A percentile compares a stretch with the other conserved stretches of the same genome.
phyloP scores from a whole-genome alignment of 1,140 invertebrate genomes.

The Phortica variegata region DNA sequence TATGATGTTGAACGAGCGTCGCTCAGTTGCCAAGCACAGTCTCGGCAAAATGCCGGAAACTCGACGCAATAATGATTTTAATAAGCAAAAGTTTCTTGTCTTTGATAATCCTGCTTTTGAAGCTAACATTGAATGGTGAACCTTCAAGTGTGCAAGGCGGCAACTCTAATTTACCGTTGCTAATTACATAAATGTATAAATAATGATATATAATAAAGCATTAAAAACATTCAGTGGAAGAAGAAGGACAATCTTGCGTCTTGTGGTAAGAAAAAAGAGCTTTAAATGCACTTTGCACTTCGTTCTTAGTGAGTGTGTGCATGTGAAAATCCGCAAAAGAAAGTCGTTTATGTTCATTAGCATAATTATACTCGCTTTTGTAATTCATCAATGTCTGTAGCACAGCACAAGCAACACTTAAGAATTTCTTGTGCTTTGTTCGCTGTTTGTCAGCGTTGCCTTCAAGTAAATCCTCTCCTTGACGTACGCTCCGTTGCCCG shows the following conservation, averaged over 20 bases:
- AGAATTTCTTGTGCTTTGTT: conserved; percentile 28
- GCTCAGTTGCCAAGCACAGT: conserved; percentile 35
- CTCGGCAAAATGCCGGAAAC: conserved; percentile 6
- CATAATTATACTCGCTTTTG: conserved; percentile 41
- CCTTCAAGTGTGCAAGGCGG: too few relatives aligned
- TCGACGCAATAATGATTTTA: conserved; percentile 9
- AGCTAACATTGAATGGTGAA: background rate
- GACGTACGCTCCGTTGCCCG: too few relatives aligned
- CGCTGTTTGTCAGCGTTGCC: background rate
- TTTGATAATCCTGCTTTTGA: background rate
- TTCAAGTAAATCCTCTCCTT: conserved; percentile 22
- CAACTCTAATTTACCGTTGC: too few relatives aligned
- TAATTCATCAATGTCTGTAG: conserved; percentile 46
- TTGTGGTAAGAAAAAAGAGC: too few relatives aligned
- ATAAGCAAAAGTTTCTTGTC: too few relatives aligned
- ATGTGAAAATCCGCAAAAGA: too few relatives aligned
- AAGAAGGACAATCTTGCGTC: too few relatives aligned
- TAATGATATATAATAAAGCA: too few relatives aligned
- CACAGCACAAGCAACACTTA: background rate
- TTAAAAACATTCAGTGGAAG: too few relatives aligned
- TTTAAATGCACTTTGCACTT: too few relatives aligned
- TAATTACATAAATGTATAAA: too few relatives aligned
- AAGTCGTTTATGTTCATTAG: conserved; percentile 32
- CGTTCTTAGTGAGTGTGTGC: too few relatives aligned
- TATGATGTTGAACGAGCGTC: conserved; percentile 37